Conservation (phyloP, 2,797 vertebrate species). For the Lepidocolaptes lacrymiger region DNA sequence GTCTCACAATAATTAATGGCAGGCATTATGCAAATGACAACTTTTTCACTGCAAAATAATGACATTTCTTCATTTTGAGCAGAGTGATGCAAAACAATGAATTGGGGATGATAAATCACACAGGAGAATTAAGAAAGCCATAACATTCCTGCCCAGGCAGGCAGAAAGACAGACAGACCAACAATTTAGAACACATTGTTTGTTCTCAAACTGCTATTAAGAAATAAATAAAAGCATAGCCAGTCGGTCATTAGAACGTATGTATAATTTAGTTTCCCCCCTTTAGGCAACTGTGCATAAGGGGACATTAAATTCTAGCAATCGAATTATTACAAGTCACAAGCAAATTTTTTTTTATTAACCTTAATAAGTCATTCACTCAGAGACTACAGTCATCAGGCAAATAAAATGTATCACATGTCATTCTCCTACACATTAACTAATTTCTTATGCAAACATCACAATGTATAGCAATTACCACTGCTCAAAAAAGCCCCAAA, state of each 20-base stretch:
- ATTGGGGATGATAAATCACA: conserved; percentile 85
- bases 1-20: conserved; percentile 87
- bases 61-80: conserved; percentile 87
- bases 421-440: conserved; percentile 81
- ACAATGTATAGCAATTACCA: conserved; percentile 84
- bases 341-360: conserved; percentile 82
- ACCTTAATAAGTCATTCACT: conserved; percentile 84
- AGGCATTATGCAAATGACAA: conserved; percentile 88
- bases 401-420: conserved; percentile 81
- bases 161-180: conserved; percentile 82
- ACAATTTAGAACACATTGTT: conserved; percentile 82
- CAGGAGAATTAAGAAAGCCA: conserved; percentile 81
- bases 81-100: conserved; percentile 87
- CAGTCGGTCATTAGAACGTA: conserved; percentile 78
- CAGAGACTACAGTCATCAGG: conserved; percentile 79
- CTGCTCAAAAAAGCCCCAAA: conserved; percentile 77
- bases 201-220: conserved; percentile 77
- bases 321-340: conserved; percentile 81
- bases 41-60: conserved; percentile 86
- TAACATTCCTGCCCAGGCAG: conserved; percentile 80
- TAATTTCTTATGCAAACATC: conserved; percentile 85
- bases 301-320: conserved; percentile 79
- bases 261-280: conserved; percentile 72
- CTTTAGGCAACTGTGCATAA: conserved; percentile 79
- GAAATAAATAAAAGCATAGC: conserved; percentile 78